phyloP scores from a whole-genome alignment of 2,888 invertebrate genomes.

The Rhagonycha lutea region DNA sequence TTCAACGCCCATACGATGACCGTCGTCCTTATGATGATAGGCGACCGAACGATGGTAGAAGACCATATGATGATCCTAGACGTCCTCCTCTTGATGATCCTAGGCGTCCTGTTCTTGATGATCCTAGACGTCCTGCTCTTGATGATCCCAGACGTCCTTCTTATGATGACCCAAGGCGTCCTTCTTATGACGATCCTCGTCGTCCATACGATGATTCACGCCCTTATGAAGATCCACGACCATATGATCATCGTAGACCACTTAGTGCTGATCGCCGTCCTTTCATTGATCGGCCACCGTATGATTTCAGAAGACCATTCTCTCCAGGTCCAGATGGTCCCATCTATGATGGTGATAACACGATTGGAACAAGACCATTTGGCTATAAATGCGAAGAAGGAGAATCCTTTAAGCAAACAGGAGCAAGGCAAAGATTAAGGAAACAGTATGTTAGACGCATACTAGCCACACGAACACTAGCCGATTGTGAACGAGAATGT shows the following conservation, averaged over 20 bases:
- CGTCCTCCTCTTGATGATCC: constrained; percentile 4
- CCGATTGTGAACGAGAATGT: constrained; percentile 85
- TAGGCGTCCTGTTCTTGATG: constrained; percentile 24
- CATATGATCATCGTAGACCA: constrained; percentile 12
- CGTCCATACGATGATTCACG: constrained; percentile 23
- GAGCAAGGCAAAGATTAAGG: constrained; percentile 76
- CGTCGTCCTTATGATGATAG: constrained; percentile 8
- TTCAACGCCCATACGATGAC: constrained; percentile 14
- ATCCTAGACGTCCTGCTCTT: constrained; percentile 24
- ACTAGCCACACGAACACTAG: constrained; percentile 72
- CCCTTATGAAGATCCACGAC: constrained; percentile 6
- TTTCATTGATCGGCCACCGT: constrained; percentile 17
- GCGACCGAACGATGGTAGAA: constrained; percentile 10
- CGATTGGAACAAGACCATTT: constrained; percentile 50
- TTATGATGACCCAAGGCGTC: constrained; percentile 23
- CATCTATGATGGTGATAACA: constrained; percentile 50
- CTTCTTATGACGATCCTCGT: background rate
- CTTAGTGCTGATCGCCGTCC: constrained; percentile 15
- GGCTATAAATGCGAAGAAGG: constrained; percentile 76
- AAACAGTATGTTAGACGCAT: constrained; percentile 77
- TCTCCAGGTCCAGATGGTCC: constrained; percentile 54
- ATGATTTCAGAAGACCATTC: constrained; percentile 37
- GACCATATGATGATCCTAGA: constrained; percentile 26
- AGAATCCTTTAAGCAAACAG: constrained; percentile 83
- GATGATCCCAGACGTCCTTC: constrained; percentile 25